Evolutionary conservation across 2,797 vertebrate species (phyloP).

Genomic region (Ficedula albicollis): DNA sequence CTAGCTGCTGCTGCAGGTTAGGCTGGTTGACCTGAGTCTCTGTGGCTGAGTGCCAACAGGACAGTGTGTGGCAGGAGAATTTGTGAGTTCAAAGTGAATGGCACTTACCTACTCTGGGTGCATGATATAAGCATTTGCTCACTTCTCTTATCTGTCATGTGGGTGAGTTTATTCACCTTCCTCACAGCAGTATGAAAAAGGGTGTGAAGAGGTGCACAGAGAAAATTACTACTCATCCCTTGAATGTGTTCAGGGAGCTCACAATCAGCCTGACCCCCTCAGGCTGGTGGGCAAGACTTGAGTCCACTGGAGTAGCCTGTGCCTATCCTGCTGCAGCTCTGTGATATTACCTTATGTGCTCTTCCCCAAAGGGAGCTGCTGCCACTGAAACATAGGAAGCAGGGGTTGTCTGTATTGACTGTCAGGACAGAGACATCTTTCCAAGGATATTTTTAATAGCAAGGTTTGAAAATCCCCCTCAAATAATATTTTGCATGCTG

Average conservation of each 20-base stretch:
- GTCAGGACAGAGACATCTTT: background rate
- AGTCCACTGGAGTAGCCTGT: background rate
- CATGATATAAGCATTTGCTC: rapidly evolving
- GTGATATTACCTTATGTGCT: background rate
- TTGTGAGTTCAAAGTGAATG: background rate
- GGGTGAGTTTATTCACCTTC: background rate
- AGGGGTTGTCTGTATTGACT: background rate
- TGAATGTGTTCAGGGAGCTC: background rate
- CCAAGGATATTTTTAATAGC: background rate
- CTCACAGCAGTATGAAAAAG: background rate
- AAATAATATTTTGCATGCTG: background rate
- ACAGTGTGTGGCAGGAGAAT: background rate
- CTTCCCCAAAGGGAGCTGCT: background rate
- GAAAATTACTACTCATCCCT: background rate
- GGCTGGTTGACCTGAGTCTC: background rate
- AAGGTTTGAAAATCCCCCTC: background rate
- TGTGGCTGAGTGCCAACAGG: background rate
- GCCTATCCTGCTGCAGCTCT: background rate
- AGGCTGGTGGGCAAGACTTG: background rate
- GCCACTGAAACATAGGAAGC: background rate
- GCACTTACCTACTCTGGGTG: background rate
- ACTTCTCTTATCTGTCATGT: background rate
- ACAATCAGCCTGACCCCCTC: background rate
- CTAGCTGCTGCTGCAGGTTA: background rate
- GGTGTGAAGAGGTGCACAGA: background rate